Percentiles rank a stretch among this genome's conserved stretches.
phyloP scores from a whole-genome alignment of 2,113 vertebrate genomes.

The Xiphorhynchus elegans region DNA sequence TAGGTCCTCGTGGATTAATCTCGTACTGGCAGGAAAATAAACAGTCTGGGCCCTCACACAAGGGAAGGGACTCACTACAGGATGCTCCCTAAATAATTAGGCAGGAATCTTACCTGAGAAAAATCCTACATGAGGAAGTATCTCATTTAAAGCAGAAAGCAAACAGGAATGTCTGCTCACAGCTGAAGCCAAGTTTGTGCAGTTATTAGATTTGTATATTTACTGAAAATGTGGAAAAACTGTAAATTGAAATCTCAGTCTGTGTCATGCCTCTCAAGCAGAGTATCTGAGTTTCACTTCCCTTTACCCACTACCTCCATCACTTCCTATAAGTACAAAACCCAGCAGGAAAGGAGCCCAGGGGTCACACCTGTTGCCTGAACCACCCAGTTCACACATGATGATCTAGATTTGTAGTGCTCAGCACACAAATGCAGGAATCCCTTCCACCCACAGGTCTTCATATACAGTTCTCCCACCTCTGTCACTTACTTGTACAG shows the following conservation, averaged over 20 bases:
- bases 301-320: background rate
- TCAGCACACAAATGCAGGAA: background rate
- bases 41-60: background rate
- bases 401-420: background rate
- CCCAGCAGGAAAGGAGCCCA: background rate
- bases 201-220: background rate
- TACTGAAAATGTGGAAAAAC: slow-evolving; percentile 3
- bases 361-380: background rate
- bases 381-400: background rate
- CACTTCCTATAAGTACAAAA: background rate
- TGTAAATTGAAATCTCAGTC: background rate
- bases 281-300: background rate
- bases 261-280: background rate
- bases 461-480: background rate
- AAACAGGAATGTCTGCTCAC: background rate
- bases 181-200: background rate
- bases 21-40: background rate
- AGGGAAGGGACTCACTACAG: background rate
- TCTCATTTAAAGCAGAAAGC: background rate
- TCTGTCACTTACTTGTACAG: background rate
- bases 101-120: background rate
- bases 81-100: background rate
- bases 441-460: background rate
- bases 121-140: background rate
- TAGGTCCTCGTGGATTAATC: background rate